Evolutionary conservation across 2,113 vertebrate species (phyloP), one percentile per base, ranked within the genome.

Genomic region (Crypturellus undulatus): DNA sequence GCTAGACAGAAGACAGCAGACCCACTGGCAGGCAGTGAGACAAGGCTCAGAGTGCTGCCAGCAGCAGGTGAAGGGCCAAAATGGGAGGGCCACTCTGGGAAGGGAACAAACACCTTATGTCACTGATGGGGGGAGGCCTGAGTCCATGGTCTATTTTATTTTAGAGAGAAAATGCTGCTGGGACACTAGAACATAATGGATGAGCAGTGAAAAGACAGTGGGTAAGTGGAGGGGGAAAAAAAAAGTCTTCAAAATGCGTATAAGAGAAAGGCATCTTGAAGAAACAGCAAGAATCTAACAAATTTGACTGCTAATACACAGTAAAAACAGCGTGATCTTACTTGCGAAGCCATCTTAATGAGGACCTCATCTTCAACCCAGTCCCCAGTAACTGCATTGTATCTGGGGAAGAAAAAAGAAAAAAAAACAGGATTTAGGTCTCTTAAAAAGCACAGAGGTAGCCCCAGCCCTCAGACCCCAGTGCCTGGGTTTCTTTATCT

Each of bases 331-430:
- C 2, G 4, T 30, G 59, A 94, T 94, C 96, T 96, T 96, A 99
- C 99, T 98, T 99, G 98, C 43, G 98, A 92, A 1, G 98, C 98
- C 99, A 99, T 99, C 97, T 99, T 99, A 96, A 99, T 98, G 72
- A 99, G 97, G 45, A 99, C 98, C 85, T 99, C 98, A 80, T 99
- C 99, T 87, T 99, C 97, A 28, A 98, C 97, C 99, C 99, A 99
- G 58, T 98, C 97, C 14, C 98, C 98, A 21, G 98, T 99, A 96
- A 99, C 97, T 7, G 99, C 99, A 21, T 98, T 99, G 97, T 99
- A 99, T 96, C 99, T 43, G 43, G 15, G 9, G 18, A 19, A 20
- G 16, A 24, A 96, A 81, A 94, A 82, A 25, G 96, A 81, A 95
- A 82, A 49, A 49, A 22, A 49, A 92, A 47, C 16, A 89, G 69